These are phyloP conservation scores for Ia io DNA, from an alignment of 2,113 vertebrate genomes.

Conservation along the genomic window DNA sequence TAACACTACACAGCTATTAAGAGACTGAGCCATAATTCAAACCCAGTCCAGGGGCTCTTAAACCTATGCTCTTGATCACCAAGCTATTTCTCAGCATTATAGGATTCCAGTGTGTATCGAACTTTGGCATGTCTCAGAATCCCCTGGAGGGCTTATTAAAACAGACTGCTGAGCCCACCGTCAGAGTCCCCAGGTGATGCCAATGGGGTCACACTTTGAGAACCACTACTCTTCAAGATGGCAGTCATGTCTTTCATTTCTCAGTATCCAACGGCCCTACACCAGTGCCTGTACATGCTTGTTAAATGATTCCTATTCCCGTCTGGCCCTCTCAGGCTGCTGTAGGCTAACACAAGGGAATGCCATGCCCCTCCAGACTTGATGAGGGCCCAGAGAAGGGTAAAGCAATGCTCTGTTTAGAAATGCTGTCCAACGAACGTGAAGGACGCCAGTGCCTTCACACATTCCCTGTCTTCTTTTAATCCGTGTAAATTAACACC, in stretches of 20 bases:
- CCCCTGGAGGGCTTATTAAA: background rate
- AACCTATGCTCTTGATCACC: background rate
- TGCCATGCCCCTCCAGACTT: fast-evolving
- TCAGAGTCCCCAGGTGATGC: background rate
- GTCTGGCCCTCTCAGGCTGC: background rate
- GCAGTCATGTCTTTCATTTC: background rate
- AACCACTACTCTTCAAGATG: background rate
- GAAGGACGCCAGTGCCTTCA: background rate
- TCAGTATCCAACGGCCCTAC: background rate
- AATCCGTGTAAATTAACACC: background rate
- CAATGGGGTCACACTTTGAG: background rate
- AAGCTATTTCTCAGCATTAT: background rate
- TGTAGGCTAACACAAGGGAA: background rate
- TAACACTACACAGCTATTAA: background rate
- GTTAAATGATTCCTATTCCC: background rate
- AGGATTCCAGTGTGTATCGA: background rate
- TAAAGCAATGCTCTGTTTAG: background rate
- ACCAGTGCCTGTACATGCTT: background rate
- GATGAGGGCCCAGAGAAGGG: background rate
- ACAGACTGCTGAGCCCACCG: background rate
- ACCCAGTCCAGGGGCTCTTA: background rate
- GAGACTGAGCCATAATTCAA: background rate
- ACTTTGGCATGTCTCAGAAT: background rate
- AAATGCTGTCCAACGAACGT: background rate
- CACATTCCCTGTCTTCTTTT: background rate